Percentiles rank a stretch among this genome's conserved stretches.
These are phyloP conservation scores for Porites australiensis DNA, from an alignment of 64 coral and sea anemone genomes.

Conservation along the genomic window DNA sequence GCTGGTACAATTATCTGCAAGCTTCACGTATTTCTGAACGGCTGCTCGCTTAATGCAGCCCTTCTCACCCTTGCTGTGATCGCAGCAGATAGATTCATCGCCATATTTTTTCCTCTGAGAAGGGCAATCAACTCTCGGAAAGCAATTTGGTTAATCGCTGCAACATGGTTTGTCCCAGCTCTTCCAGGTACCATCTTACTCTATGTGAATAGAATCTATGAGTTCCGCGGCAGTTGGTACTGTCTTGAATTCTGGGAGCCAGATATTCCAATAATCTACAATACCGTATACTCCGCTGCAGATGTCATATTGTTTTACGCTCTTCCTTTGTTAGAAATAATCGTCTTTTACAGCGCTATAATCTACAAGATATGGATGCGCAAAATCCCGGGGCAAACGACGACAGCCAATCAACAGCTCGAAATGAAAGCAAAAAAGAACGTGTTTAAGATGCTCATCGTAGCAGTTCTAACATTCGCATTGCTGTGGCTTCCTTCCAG, in stretches of 20 bases:
- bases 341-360: constrained; percentile 47
- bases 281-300: constrained; percentile 31
- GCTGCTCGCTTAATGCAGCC: constrained; percentile 7
- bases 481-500: constrained; percentile 54
- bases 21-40: constrained; percentile 22
- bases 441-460: constrained; percentile 65
- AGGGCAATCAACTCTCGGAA: constrained; percentile 37
- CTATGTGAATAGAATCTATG: constrained; percentile 19
- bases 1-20: constrained; percentile 46
- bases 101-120: constrained; percentile 69
- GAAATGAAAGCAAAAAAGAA: constrained; percentile 52
- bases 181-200: constrained; percentile 18
- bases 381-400: constrained; percentile 56
- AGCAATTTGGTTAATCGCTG: constrained; percentile 31
- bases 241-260: constrained; percentile 40
- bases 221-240: background rate
- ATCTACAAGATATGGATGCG: constrained; percentile 68
- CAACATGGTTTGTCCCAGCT: constrained; percentile 20
- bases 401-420: constrained; percentile 54
- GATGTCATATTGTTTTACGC: constrained; percentile 44
- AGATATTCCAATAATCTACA: background rate
- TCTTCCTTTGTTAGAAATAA: constrained; percentile 49
- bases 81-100: constrained; percentile 58
- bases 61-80: constrained; percentile 60
- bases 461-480: constrained; percentile 53